These are phyloP conservation scores for Eustalomyia histrio DNA, from an alignment of 2,888 invertebrate genomes.

Conservation along the genomic window DNA sequence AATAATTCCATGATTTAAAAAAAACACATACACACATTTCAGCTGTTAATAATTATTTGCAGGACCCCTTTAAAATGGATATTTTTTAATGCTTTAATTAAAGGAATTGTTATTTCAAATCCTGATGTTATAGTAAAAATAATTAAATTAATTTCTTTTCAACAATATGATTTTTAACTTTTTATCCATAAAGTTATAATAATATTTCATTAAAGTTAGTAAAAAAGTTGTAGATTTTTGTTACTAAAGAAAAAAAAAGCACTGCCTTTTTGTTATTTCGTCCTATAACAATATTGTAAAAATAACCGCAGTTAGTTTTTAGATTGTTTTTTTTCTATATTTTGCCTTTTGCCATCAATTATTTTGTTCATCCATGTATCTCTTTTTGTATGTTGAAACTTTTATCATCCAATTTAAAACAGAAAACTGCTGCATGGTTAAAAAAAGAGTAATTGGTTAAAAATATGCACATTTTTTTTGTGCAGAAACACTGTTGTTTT, in stretches of 20 bases:
- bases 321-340: constrained; percentile 16
- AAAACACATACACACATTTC: neutral
- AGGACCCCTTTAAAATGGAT: neutral
- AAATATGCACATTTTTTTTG: neutral
- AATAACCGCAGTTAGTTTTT: neutral
- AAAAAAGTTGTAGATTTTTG: neutral
- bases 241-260: neutral
- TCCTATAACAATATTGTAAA: neutral
- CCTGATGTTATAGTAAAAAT: no score
- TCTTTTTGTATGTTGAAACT: constrained; percentile 13
- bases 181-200: neutral
- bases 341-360: constrained; percentile 7
- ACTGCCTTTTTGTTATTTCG: neutral
- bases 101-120: no score
- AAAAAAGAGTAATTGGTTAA: neutral
- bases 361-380: neutral
- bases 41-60: neutral
- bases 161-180: no score
- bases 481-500: neutral
- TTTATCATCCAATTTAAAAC: constrained; percentile 5
- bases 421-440: neutral
- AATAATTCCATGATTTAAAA: constrained; percentile 19
- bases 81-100: no score
- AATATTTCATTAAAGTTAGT: neutral
- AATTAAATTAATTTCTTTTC: no score